These are phyloP conservation scores for Halichoeres trimaculatus DNA, from an alignment of 2,113 vertebrate genomes.

Conservation along the genomic window DNA sequence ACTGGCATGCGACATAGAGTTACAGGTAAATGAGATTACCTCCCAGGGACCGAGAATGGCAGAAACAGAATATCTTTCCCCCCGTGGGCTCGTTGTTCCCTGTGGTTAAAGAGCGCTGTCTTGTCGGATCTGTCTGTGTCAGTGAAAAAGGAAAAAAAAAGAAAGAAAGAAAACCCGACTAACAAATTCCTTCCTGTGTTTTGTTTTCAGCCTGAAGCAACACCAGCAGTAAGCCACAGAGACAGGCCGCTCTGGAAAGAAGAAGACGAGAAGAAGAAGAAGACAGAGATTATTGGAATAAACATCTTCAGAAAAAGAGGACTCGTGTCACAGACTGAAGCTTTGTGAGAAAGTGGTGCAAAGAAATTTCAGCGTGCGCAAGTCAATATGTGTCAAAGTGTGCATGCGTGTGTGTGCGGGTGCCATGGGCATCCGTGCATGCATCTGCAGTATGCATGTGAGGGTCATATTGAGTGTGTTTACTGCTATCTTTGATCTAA, in stretches of 20 bases:
- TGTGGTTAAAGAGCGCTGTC: slow-evolving; percentile 52
- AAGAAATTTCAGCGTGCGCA: slow-evolving; percentile 29
- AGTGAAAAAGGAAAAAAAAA: slow-evolving; percentile 47
- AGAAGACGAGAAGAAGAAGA: slow-evolving; percentile 42
- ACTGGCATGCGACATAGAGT: slow-evolving; percentile 27
- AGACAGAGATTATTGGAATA: slow-evolving; percentile 51
- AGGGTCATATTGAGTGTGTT: slow-evolving; percentile 37
- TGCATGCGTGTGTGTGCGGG: slow-evolving; percentile 10
- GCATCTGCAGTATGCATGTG: neutral
- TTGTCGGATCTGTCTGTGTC: slow-evolving; percentile 44
- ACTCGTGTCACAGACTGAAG: slow-evolving; percentile 47
- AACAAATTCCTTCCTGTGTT: slow-evolving; percentile 66
- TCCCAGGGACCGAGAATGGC: slow-evolving; percentile 18
- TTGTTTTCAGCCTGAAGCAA: slow-evolving; percentile 79
- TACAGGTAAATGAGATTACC: slow-evolving; percentile 54
- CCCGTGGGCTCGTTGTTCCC: slow-evolving; percentile 39
- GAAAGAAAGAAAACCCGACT: slow-evolving; percentile 60
- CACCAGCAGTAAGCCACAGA: slow-evolving; percentile 76
- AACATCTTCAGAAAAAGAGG: slow-evolving; percentile 44
- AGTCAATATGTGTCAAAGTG: neutral
- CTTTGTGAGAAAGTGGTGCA: slow-evolving; percentile 42
- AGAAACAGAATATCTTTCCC: slow-evolving; percentile 33
- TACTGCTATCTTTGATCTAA: slow-evolving; percentile 56
- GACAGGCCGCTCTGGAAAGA: slow-evolving; percentile 44
- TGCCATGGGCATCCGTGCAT: slow-evolving; percentile 1